These are phyloP conservation scores for Rhopilema esculentum DNA, from an alignment of 30 jellyfish, hydroid and myxozoan species.

Conservation along the genomic window DNA sequence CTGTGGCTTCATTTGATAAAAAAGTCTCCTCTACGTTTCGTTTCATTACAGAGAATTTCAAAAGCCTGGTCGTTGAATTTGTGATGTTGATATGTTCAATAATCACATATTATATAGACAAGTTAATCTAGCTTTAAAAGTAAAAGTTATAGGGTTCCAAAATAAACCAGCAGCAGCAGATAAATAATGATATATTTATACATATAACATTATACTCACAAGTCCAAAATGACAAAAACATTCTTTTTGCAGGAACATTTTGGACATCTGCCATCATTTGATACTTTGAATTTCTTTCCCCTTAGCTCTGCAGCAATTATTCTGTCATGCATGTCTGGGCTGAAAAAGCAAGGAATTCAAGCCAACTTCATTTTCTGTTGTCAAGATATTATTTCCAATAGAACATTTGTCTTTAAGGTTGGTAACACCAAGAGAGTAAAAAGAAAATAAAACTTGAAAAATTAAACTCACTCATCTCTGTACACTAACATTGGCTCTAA, in stretches of 20 bases:
- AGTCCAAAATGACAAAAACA: slow-evolving; percentile 83
- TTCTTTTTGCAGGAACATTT: slow-evolving; percentile 66
- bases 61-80: no score
- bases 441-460: background rate
- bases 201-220: slow-evolving; percentile 61
- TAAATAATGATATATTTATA: background rate
- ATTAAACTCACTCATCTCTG: slow-evolving; percentile 26
- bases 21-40: no score
- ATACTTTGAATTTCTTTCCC: slow-evolving; percentile 83
- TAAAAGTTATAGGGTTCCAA: no score
- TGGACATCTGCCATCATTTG: slow-evolving; percentile 93
- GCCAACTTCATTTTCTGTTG: no score
- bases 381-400: background rate
- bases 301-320: slow-evolving; percentile 79
- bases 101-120: no score
- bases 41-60: no score
- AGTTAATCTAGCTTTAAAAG: no score
- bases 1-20: no score
- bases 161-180: no score
- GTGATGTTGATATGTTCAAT: no score
- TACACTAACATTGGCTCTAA: slow-evolving; percentile 18
- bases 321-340: slow-evolving; percentile 75
- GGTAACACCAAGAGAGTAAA: background rate
- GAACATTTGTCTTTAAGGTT: background rate
- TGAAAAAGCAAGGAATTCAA: slow-evolving; percentile 8